A percentile compares a stretch with the other conserved stretches of the same genome.
These are phyloP conservation scores for Thalassarche chlororhynchos DNA, from an alignment of 2,113 vertebrate species.

Conservation along the genomic window DNA sequence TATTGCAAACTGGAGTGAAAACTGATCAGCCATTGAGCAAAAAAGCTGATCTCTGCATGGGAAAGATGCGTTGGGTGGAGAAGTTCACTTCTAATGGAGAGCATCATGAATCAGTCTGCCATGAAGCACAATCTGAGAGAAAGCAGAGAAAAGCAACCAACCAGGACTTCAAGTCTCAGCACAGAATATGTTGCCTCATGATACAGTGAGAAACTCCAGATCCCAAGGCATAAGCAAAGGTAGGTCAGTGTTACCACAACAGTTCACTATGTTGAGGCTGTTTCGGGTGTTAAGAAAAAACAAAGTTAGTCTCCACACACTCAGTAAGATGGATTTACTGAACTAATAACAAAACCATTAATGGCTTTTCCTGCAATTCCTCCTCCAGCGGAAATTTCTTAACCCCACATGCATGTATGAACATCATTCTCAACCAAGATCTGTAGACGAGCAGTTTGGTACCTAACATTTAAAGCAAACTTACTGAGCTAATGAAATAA, in stretches of 20 bases:
- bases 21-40: background rate
- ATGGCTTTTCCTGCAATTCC: background rate
- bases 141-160: background rate
- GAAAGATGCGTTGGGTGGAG: background rate
- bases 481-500: background rate
- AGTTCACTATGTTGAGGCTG: background rate
- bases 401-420: background rate
- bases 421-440: background rate
- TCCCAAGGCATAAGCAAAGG: background rate
- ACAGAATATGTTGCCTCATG: background rate
- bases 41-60: background rate
- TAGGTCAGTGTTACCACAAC: slow-evolving; percentile 25
- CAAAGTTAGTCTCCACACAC: background rate
- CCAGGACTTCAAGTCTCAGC: background rate
- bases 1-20: background rate
- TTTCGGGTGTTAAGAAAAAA: background rate
- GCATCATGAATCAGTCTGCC: background rate
- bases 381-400: background rate
- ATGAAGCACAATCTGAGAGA: background rate
- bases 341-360: background rate
- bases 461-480: background rate
- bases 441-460: background rate
- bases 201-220: slow-evolving; percentile 40
- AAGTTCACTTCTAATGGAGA: background rate
- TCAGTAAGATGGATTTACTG: background rate